Evolutionary conservation across 2,113 vertebrate species (phyloP).

Genomic region (Galbula dea): DNA sequence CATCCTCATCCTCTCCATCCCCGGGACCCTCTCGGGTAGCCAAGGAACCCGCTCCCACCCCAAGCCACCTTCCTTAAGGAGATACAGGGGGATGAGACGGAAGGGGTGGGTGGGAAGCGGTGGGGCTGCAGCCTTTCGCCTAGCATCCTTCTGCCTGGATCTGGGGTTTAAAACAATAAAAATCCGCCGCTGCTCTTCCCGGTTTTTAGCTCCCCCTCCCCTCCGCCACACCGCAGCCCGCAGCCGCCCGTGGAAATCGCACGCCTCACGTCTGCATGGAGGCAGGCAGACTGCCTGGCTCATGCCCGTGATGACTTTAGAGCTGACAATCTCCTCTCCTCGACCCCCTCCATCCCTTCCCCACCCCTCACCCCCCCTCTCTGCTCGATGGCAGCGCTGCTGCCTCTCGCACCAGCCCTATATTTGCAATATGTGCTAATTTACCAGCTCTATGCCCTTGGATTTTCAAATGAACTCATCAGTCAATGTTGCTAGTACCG

Average conservation of each 20-base stretch:
- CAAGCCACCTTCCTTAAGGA: neutral
- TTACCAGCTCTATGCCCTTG: constrained; percentile 62
- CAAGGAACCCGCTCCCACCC: constrained; percentile 24
- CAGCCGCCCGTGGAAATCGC: constrained; percentile 50
- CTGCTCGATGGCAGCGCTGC: constrained; percentile 9
- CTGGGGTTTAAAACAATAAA: constrained; percentile 24
- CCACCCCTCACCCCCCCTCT: neutral
- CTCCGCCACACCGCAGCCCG: constrained; percentile 15
- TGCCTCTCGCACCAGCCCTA: constrained; percentile 24
- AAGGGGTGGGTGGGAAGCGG: neutral
- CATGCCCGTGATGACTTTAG: constrained; percentile 39
- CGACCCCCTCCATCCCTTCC: neutral
- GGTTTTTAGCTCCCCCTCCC: neutral
- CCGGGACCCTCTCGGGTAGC: neutral
- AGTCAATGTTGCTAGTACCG: constrained; percentile 30
- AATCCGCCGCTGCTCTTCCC: neutral
- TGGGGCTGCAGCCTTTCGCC: neutral
- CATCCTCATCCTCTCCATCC: neutral
- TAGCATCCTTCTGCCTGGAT: neutral
- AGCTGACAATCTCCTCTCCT: constrained; percentile 30
- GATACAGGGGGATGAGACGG: neutral
- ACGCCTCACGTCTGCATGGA: constrained; percentile 42
- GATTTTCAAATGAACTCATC: constrained; percentile 64
- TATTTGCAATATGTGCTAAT: constrained; percentile 65
- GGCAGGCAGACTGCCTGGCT: constrained; percentile 29